These are phyloP conservation scores for Anser brachyrhynchus DNA, from an alignment of 2,113 vertebrate species.

Conservation along the genomic window DNA sequence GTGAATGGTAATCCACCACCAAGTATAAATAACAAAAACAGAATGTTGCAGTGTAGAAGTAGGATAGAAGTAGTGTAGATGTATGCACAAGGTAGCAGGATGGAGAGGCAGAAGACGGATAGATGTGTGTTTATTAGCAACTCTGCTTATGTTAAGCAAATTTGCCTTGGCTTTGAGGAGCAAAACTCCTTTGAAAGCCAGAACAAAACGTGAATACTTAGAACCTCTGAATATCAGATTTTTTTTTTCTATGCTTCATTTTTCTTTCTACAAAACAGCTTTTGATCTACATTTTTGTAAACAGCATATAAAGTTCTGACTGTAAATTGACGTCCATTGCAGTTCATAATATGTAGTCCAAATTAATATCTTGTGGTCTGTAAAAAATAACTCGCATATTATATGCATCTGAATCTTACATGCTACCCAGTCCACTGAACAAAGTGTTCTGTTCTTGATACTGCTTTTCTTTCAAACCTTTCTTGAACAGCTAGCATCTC, in stretches of 20 bases:
- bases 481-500: not conserved
- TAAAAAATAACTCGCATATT: not conserved
- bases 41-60: not conserved
- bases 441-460: not conserved
- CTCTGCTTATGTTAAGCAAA: not conserved
- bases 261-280: not conserved
- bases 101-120: not conserved
- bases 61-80: not conserved
- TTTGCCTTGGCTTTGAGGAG: not conserved
- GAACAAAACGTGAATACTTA: not conserved
- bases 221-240: not conserved
- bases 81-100: not conserved
- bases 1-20: not conserved
- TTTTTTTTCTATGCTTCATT: not conserved
- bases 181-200: not conserved
- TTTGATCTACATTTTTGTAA: not conserved
- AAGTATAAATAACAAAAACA: not conserved
- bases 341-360: not conserved
- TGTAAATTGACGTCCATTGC: not conserved
- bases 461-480: not conserved
- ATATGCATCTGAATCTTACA: not conserved
- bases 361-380: not conserved
- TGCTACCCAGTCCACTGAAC: not conserved
- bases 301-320: not conserved
- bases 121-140: not conserved